A percentile compares a stretch with the other conserved stretches of the same genome.
Evolutionary conservation across 2,113 vertebrate genomes (phyloP).

Genomic region (Oreochromis aureus): DNA sequence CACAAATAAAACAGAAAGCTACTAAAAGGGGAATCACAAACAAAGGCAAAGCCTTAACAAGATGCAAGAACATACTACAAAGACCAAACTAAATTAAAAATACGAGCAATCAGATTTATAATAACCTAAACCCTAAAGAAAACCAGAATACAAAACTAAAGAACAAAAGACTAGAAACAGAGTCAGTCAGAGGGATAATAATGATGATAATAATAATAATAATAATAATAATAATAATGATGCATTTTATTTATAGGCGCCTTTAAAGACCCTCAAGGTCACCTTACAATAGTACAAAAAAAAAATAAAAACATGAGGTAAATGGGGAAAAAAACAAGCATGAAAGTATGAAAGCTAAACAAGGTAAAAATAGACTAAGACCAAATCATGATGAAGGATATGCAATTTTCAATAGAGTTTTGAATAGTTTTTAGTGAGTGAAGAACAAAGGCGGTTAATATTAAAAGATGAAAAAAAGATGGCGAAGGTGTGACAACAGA

Average conservation of each 20-base stretch:
- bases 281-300: background rate
- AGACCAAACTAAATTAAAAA: background rate
- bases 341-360: background rate
- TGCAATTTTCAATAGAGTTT: background rate
- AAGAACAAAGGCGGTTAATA: background rate
- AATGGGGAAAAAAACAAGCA: background rate
- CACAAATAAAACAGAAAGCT: background rate
- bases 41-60: background rate
- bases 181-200: background rate
- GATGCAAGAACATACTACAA: background rate
- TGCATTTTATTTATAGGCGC: background rate
- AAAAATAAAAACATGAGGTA: background rate
- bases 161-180: background rate
- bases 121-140: background rate
- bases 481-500: background rate
- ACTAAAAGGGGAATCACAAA: background rate
- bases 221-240: accelerated
- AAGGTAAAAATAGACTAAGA: background rate
- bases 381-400: background rate
- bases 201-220: accelerated
- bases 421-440: background rate
- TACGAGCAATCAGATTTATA: background rate
- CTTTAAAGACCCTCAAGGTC: background rate
- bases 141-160: background rate
- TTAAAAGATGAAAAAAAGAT: background rate